These are phyloP conservation scores for Silurus meridionalis DNA, from an alignment of 2,113 vertebrate species.

Conservation along the genomic window DNA sequence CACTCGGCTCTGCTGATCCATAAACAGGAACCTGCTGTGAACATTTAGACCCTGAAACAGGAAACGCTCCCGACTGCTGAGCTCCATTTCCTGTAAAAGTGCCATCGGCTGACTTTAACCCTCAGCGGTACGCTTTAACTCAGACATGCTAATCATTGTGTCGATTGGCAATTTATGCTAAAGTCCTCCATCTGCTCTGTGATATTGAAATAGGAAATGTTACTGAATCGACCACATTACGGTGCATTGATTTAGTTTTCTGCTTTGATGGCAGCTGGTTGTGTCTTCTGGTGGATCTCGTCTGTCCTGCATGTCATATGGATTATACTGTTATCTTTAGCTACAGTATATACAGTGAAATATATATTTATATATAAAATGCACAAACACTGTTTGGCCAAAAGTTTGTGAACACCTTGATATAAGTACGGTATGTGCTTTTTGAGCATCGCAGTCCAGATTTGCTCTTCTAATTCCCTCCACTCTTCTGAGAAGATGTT, in stretches of 20 bases:
- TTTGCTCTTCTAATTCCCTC: too few species aligned
- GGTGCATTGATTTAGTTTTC: background rate
- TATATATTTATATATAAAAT: too few species aligned
- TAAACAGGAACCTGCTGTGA: constrained; percentile 5
- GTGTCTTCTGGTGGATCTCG: too few species aligned
- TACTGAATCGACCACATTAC: background rate
- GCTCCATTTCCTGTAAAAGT: constrained; percentile 4
- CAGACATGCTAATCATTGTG: constrained; percentile 1
- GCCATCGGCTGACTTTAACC: background rate
- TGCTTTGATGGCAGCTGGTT: background rate
- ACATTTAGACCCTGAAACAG: background rate
- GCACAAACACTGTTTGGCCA: too few species aligned
- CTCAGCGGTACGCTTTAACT: background rate
- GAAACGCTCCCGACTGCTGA: background rate
- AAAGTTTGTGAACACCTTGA: too few species aligned
- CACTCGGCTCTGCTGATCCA: constrained; percentile 4
- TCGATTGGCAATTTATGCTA: background rate
- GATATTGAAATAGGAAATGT: background rate
- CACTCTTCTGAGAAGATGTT: too few species aligned
- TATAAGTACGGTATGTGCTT: too few species aligned
- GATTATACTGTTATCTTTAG: too few species aligned
- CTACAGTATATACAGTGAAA: too few species aligned
- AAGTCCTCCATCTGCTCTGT: background rate
- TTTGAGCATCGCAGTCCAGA: too few species aligned
- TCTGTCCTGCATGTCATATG: too few species aligned